Conservation (phyloP, 1,140 invertebrate species). For the Tachypleus tridentatus region DNA sequence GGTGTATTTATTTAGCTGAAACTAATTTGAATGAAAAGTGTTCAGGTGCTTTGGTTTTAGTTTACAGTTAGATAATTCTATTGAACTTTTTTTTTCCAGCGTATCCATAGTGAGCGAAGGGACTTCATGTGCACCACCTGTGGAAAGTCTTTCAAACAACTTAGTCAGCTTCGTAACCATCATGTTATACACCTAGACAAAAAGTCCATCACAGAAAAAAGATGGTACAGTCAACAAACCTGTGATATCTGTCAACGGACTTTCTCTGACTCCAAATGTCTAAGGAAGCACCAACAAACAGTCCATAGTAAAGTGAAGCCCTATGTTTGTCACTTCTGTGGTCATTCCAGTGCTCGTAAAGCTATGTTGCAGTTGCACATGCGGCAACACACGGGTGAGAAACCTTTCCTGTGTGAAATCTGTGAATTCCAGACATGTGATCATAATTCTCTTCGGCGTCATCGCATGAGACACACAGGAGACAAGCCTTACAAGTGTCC, state of each 20-base stretch:
- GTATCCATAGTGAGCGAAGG: conserved; percentile 45
- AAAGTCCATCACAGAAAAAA: conserved; percentile 25
- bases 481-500: conserved; percentile 55
- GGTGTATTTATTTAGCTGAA: not conserved
- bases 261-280: conserved; percentile 58
- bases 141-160: conserved; percentile 49
- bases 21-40: not conserved
- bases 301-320: conserved; percentile 65
- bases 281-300: conserved; percentile 59
- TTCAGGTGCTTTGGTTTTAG: not conserved
- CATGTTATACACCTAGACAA: conserved; percentile 42
- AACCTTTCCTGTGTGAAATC: conserved; percentile 62
- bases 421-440: conserved; percentile 64
- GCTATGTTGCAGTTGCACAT: conserved; percentile 52
- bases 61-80: not conserved
- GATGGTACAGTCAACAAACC: conserved; percentile 49
- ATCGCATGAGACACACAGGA: conserved; percentile 61
- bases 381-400: conserved; percentile 59
- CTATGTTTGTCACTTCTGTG: conserved; percentile 60
- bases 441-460: conserved; percentile 66
- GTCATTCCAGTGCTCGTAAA: conserved; percentile 47
- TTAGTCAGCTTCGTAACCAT: conserved; percentile 49
- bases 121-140: conserved; percentile 47
- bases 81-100: conserved; percentile 28
- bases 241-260: conserved; percentile 53